Evolutionary conservation across 1,140 invertebrate species (phyloP), one percentile per base, ranked within the genome.

Genomic region (Drosophila erecta): DNA sequence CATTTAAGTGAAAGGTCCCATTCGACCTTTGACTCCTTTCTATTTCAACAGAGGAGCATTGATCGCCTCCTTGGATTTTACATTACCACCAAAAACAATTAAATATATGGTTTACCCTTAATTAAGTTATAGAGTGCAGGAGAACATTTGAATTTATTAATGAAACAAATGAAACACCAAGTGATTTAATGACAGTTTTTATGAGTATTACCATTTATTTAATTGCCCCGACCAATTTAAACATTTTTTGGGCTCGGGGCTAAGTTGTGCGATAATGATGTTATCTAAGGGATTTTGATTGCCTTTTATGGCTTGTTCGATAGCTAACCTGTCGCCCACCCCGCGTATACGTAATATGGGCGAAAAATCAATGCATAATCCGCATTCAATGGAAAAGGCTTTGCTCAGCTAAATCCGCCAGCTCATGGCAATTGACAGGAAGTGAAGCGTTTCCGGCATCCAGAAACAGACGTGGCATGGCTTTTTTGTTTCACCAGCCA

Each of bases 351-450:
- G 67, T 81, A 64, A 78, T 75, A 64, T 72, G 44, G 37, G 53
- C 50, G 56, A 67, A 70, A 83, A 81, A 81, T 78, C 79, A 83
- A 81, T 79, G 74, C 80, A 67, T 79, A 79, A 78, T 78, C 76
- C 76, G 35, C 53, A 78, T 61, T 71, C 67, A 81, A 67, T 83
- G 62, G 51, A 81, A 83, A 81, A 55, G 75, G 79, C 79, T 83
- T 83, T 79, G 58, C 74, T 57, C 65, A 70, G 41, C 56, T 57
- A 77, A 84, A 75, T 73, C 81, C 75, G 62, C 56, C 50, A 64
- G 69, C 69, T 84, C 81, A 83, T 81, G 79, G 61, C 74, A 81
- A 81, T 81, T 83, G 79, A 83, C 79, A 64, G 62, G 33, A 64
- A 61, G 44, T 59, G 54, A 83, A 50, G 79, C 79, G 65, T 56